Conservation (phyloP, 2,113 vertebrate genomes). For the Bubo blakistoni region DNA sequence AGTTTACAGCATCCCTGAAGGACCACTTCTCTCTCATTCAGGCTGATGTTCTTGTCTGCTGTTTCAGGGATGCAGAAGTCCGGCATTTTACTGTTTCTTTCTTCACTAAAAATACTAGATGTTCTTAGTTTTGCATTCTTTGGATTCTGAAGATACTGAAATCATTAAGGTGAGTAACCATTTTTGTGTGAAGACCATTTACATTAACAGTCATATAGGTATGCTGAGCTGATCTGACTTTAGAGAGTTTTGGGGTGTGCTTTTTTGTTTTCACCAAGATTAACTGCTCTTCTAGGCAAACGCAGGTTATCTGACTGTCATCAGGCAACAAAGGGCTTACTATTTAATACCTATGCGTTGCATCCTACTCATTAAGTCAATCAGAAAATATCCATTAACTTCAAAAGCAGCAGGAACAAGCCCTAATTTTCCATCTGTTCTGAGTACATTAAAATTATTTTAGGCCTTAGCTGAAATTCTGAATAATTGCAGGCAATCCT, state of each 20-base stretch:
- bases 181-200: neutral
- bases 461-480: neutral
- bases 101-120: neutral
- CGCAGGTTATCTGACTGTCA: conserved; percentile 24
- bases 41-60: neutral
- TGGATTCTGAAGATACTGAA: neutral
- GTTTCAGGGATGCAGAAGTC: neutral
- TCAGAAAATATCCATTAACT: conserved; percentile 45
- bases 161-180: neutral
- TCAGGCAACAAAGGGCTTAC: conserved; percentile 27
- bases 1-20: neutral
- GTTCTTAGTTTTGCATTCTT: neutral
- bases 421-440: conserved; percentile 23
- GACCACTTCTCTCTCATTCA: neutral
- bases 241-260: neutral
- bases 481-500: neutral
- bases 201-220: neutral
- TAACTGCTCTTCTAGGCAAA: neutral
- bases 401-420: conserved; percentile 31
- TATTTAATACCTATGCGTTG: neutral
- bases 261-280: neutral
- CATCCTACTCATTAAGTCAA: conserved; percentile 20
- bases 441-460: conserved; percentile 16
- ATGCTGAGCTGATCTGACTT: neutral
- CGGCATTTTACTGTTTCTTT: neutral